Evolutionary conservation across 2,113 vertebrate species (phyloP).

Genomic region (Beaufortia kweichowensis): DNA sequence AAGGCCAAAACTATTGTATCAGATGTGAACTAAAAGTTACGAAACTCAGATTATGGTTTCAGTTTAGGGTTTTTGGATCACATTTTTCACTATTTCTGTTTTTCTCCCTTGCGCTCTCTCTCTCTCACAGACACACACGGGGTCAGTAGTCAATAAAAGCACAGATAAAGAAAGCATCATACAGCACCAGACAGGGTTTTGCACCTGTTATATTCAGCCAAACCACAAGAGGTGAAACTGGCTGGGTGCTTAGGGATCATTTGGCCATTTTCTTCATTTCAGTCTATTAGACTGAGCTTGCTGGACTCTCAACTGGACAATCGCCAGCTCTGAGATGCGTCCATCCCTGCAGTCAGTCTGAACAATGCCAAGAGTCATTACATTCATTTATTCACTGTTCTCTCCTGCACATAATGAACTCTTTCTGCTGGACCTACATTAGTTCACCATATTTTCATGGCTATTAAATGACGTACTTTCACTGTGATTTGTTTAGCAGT

Average conservation of each 20-base stretch:
- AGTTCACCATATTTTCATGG: too few relatives aligned
- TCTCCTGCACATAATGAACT: constrained; percentile 26
- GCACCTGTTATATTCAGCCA: constrained; percentile 12
- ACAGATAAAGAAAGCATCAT: background rate
- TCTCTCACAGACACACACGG: background rate
- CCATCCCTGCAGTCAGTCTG: background rate
- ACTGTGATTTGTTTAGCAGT: too few relatives aligned
- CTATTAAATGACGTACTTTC: too few relatives aligned
- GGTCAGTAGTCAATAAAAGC: background rate
- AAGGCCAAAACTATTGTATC: too few relatives aligned
- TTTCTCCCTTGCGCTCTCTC: too few relatives aligned
- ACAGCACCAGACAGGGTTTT: too few relatives aligned
- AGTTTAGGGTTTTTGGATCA: too few relatives aligned
- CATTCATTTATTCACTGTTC: background rate
- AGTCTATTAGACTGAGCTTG: constrained; percentile 6
- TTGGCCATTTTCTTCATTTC: constrained; percentile 21
- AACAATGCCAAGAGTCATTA: constrained; percentile 4
- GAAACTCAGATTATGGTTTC: too few relatives aligned
- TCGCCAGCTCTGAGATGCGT: constrained; percentile 1
- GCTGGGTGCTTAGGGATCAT: constrained; percentile 4
- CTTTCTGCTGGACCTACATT: background rate
- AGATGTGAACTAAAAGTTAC: too few relatives aligned
- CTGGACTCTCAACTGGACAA: background rate
- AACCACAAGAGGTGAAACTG: background rate
- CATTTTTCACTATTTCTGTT: background rate